A percentile compares a stretch with the other conserved stretches of the same genome.
Conservation (phyloP, 2,888 invertebrate genomes). For the Mimumesa dahlbomi region DNA sequence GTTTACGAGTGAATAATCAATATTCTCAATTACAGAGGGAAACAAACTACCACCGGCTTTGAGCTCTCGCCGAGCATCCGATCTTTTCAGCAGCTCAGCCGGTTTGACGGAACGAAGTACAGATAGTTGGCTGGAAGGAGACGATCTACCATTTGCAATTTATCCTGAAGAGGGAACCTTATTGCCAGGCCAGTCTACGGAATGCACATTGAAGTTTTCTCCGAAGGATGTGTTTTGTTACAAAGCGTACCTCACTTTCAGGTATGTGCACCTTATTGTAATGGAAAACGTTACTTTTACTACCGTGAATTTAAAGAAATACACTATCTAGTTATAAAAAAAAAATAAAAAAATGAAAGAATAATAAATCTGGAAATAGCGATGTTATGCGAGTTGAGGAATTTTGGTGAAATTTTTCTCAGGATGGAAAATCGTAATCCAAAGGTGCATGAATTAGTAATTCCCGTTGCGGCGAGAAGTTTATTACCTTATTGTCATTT, state of each 20-base stretch:
- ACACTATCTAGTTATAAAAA: background rate
- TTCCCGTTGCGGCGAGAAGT: slow-evolving; percentile 83
- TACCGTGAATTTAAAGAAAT: background rate
- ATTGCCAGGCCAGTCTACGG: slow-evolving; percentile 78
- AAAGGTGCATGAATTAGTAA: slow-evolving; percentile 68
- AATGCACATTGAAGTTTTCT: slow-evolving; percentile 82
- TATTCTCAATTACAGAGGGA: too few species aligned
- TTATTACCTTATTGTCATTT: slow-evolving; percentile 87
- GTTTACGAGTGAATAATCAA: too few species aligned
- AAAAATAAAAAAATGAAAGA: background rate
- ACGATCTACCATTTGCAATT: slow-evolving; percentile 81
- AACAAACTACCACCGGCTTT: too few species aligned
- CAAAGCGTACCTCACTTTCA: slow-evolving; percentile 82
- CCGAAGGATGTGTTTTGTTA: slow-evolving; percentile 83
- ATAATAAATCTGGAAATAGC: too few species aligned
- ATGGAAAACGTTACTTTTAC: too few species aligned
- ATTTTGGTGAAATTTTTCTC: background rate
- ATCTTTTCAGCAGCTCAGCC: slow-evolving; percentile 67
- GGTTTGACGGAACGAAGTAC: slow-evolving; percentile 64
- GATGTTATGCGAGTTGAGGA: background rate
- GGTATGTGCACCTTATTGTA: slow-evolving; percentile 71
- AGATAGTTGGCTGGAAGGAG: slow-evolving; percentile 68
- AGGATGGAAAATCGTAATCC: slow-evolving; percentile 82
- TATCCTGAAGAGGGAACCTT: slow-evolving; percentile 81
- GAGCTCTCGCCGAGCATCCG: slow-evolving; percentile 40